phyloP scores from a whole-genome alignment of 2,113 vertebrate species.

The Furnarius figulus region DNA sequence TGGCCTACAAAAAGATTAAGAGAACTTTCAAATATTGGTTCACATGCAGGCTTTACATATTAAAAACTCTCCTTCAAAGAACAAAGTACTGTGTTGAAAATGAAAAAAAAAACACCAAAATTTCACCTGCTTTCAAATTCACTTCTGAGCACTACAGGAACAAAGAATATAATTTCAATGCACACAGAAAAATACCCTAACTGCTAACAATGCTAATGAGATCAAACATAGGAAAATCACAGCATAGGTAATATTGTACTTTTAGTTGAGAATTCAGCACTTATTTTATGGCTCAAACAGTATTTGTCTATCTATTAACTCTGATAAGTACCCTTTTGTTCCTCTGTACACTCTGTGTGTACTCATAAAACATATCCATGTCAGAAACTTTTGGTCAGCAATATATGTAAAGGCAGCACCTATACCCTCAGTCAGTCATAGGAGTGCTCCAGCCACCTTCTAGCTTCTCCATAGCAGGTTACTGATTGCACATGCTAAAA shows the following conservation, averaged over 20 bases:
- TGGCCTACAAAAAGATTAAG: constrained; percentile 80
- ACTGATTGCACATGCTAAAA: background rate
- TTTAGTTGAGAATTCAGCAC: background rate
- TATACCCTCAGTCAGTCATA: background rate
- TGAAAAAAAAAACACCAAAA: background rate
- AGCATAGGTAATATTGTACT: background rate
- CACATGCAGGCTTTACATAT: background rate
- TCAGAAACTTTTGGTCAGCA: background rate
- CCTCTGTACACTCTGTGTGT: background rate
- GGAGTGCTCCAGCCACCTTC: background rate
- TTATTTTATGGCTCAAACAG: background rate
- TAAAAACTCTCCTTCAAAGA: background rate
- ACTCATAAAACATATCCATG: background rate
- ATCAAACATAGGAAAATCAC: background rate
- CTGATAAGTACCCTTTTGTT: background rate
- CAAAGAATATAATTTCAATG: background rate
- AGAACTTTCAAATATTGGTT: constrained; percentile 19
- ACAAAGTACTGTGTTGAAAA: background rate
- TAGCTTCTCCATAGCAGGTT: background rate
- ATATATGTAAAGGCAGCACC: background rate
- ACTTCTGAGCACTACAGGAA: background rate
- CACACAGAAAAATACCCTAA: background rate
- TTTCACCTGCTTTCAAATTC: background rate
- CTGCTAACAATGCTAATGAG: background rate
- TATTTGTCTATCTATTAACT: background rate